Evolutionary conservation across 2,888 invertebrate genomes (phyloP).

Genomic region (Hirtodrosophila alboralis): DNA sequence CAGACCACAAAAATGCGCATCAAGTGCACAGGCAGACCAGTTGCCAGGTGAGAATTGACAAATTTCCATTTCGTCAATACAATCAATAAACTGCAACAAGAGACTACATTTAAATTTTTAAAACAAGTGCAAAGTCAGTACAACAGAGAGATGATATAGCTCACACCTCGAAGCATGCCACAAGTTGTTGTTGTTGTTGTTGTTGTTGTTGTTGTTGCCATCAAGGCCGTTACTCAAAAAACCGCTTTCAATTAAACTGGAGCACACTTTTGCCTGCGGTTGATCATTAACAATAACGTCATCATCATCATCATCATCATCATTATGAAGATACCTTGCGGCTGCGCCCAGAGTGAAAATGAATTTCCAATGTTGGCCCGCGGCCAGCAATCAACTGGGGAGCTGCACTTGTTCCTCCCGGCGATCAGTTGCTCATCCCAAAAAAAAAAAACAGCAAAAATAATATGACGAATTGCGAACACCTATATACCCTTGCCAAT

Average conservation of each 20-base stretch:
- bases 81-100: conserved; percentile 59
- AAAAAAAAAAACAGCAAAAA: conserved; percentile 6
- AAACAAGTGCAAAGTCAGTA: conserved; percentile 33
- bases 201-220: conserved; percentile 43
- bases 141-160: no score
- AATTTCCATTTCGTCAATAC: conserved; percentile 78
- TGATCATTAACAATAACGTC: conserved; percentile 41
- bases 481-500: no score
- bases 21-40: no score
- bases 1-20: conserved; percentile 60
- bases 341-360: conserved; percentile 77
- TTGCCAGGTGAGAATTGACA: conserved; percentile 77
- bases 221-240: conserved; percentile 71
- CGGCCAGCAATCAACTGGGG: conserved; percentile 36
- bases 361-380: conserved; percentile 63
- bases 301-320: conserved; percentile 13
- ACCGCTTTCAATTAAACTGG: conserved; percentile 82
- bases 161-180: conserved; percentile 49
- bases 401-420: conserved; percentile 17
- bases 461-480: no score
- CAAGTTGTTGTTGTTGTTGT: conserved; percentile 24
- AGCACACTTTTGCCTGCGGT: conserved; percentile 82
- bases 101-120: conserved; percentile 23
- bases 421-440: conserved; percentile 41
- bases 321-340: conserved; percentile 50